A percentile compares a stretch with the other conserved stretches of the same genome.
These are phyloP conservation scores for Pandion haliaetus DNA, from an alignment of 2,113 vertebrate species.

Conservation along the genomic window DNA sequence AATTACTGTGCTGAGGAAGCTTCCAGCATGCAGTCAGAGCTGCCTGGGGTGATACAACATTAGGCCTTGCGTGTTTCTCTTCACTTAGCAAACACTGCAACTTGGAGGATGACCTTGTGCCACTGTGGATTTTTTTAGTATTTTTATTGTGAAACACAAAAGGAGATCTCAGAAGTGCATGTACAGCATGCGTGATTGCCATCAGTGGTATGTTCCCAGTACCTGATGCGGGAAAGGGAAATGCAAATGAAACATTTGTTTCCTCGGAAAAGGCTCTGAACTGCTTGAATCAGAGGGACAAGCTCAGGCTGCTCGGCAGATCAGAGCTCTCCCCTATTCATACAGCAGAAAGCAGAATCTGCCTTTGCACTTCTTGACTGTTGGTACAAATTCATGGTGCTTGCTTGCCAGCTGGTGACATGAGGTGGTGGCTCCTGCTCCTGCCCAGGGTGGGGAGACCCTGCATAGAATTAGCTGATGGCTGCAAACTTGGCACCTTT, in stretches of 20 bases:
- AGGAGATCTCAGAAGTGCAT: background rate
- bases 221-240: background rate
- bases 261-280: background rate
- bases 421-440: background rate
- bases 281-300: background rate
- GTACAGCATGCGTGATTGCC: background rate
- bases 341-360: background rate
- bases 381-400: background rate
- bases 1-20: background rate
- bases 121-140: background rate
- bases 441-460: background rate
- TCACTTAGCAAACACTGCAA: background rate
- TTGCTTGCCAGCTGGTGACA: slow-evolving; percentile 31
- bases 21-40: background rate
- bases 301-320: background rate
- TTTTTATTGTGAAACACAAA: background rate
- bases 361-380: background rate
- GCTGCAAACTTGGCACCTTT: background rate
- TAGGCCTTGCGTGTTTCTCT: background rate
- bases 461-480: background rate
- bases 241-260: background rate
- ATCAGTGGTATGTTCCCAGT: background rate
- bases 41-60: background rate
- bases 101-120: background rate
- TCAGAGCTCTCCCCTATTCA: background rate